These are phyloP conservation scores for Furcula furcula DNA, from an alignment of 2,888 invertebrate species.

Conservation along the genomic window DNA sequence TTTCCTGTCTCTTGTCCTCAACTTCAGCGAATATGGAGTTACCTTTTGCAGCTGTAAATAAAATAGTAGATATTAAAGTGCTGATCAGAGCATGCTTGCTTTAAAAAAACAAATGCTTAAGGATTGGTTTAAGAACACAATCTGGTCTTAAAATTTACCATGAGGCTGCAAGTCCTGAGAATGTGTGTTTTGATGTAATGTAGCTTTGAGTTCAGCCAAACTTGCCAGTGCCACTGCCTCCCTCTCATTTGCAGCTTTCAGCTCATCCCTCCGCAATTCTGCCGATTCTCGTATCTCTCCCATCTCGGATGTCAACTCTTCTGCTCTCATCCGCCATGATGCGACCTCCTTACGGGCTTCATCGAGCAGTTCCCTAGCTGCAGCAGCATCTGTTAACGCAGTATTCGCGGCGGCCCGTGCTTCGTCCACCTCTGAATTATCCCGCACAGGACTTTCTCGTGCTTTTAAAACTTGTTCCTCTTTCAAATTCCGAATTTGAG, in stretches of 20 bases:
- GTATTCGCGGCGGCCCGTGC: slow-evolving; percentile 44
- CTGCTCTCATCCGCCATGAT: slow-evolving; percentile 60
- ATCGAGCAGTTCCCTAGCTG: slow-evolving; percentile 54
- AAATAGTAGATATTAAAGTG: too few species aligned
- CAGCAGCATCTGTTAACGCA: slow-evolving; percentile 51
- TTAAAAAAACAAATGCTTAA: too few species aligned
- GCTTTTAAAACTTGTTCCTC: slow-evolving; percentile 52
- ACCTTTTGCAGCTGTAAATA: slow-evolving; percentile 81
- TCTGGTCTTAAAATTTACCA: too few species aligned
- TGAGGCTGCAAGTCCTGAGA: slow-evolving; percentile 62
- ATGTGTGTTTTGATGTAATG: slow-evolving; percentile 61
- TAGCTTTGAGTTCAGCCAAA: slow-evolving; percentile 60
- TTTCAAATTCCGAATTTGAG: slow-evolving; percentile 55
- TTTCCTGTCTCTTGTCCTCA: slow-evolving; percentile 84
- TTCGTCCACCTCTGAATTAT: slow-evolving; percentile 63
- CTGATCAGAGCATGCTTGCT: neutral
- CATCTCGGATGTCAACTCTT: slow-evolving; percentile 58
- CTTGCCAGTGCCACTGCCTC: slow-evolving; percentile 63
- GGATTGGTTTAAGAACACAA: too few species aligned
- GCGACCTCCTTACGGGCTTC: slow-evolving; percentile 49
- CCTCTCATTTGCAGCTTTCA: slow-evolving; percentile 55
- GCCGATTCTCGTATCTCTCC: slow-evolving; percentile 57
- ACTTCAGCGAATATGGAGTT: slow-evolving; percentile 85
- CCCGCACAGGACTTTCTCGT: slow-evolving; percentile 54
- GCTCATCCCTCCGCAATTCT: slow-evolving; percentile 59